Percentiles rank a stretch among this genome's conserved stretches.
Evolutionary conservation across 2,113 vertebrate genomes (phyloP).

Genomic region (Archilochus colubris): DNA sequence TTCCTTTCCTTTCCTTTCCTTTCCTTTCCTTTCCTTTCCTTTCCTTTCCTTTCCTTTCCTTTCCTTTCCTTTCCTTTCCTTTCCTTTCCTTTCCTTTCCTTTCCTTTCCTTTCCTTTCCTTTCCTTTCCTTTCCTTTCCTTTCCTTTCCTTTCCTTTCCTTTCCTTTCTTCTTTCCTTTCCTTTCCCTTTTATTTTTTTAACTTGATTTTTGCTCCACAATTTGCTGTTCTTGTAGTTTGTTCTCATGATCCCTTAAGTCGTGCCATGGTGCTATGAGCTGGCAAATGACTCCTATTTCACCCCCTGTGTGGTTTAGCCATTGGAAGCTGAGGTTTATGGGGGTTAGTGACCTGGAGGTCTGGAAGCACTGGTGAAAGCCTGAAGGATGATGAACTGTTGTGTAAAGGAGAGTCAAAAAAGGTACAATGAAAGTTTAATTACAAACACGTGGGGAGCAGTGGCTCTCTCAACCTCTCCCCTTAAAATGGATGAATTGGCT

Average conservation of each 20-base stretch:
- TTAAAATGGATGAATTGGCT: not conserved
- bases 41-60: too few relatives aligned
- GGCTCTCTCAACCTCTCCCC: not conserved
- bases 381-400: not conserved
- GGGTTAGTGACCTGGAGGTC: not conserved
- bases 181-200: too few relatives aligned
- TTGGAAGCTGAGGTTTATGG: rapidly evolving
- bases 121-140: too few relatives aligned
- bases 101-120: too few relatives aligned
- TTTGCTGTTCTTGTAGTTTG: not conserved
- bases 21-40: too few relatives aligned
- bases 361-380: not conserved
- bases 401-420: not conserved
- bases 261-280: not conserved
- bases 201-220: not conserved
- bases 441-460: not conserved
- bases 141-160: too few relatives aligned
- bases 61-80: too few relatives aligned
- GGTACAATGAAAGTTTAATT: not conserved
- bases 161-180: too few relatives aligned
- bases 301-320: not conserved
- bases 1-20: too few relatives aligned
- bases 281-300: not conserved
- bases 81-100: too few relatives aligned
- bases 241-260: conserved; percentile 20